phyloP scores from a whole-genome alignment of 2,113 vertebrate genomes.

The Uria aalge region DNA sequence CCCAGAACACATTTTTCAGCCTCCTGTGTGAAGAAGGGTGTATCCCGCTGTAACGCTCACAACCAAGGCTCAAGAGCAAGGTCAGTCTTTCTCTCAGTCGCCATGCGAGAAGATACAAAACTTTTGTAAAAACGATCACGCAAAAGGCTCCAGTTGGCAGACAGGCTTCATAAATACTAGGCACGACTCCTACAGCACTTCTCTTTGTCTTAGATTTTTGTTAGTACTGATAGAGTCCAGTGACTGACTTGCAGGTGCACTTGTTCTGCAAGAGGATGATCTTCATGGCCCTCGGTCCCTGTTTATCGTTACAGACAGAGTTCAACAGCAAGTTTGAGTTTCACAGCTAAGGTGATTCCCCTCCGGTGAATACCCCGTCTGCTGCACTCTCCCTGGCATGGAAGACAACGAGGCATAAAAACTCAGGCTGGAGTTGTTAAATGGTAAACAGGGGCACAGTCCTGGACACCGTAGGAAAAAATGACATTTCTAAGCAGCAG shows the following conservation, averaged over 20 bases:
- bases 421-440: background rate
- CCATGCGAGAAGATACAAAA: background rate
- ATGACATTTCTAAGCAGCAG: background rate
- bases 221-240: background rate
- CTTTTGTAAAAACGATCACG: background rate
- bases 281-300: background rate
- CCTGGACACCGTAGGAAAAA: background rate
- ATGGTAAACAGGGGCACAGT: background rate
- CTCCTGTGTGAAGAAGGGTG: background rate
- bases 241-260: background rate
- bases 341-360: background rate
- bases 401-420: background rate
- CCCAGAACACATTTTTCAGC: background rate
- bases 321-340: background rate
- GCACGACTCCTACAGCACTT: accelerated
- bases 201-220: background rate
- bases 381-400: background rate
- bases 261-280: background rate
- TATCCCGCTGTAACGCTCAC: accelerated
- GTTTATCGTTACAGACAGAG: too few species aligned
- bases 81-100: background rate
- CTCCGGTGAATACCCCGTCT: background rate
- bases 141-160: background rate
- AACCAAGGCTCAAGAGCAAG: too few species aligned
- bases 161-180: background rate